A percentile compares a stretch with the other conserved stretches of the same genome.
phyloP scores from a whole-genome alignment of 2,797 vertebrate genomes.

The Peromyscus melanophrys region DNA sequence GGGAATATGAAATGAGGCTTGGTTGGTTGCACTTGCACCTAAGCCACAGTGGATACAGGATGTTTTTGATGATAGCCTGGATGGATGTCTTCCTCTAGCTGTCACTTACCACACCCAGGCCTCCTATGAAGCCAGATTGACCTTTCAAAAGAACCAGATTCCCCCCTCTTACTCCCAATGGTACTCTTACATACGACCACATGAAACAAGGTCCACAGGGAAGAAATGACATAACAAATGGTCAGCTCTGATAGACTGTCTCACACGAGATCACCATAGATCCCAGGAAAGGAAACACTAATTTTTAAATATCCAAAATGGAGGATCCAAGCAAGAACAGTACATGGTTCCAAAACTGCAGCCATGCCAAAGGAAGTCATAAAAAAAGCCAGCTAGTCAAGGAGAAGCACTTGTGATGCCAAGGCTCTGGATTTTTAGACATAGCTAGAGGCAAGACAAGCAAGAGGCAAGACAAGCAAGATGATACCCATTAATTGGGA shows the following conservation, averaged over 20 bases:
- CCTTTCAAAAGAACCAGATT: neutral
- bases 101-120: neutral
- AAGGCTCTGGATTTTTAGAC: neutral
- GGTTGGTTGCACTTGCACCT: neutral
- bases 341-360: neutral
- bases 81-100: neutral
- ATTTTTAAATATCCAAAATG: neutral
- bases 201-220: neutral
- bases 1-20: neutral
- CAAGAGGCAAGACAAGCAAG: neutral
- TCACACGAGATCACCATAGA: neutral
- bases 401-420: neutral
- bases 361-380: neutral
- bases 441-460: neutral
- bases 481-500: neutral
- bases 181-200: neutral
- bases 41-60: neutral
- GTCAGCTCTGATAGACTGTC: neutral
- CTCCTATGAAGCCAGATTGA: neutral
- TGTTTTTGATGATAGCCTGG: neutral
- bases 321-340: neutral
- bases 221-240: neutral
- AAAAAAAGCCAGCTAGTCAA: neutral
- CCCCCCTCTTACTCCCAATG: neutral
- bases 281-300: neutral